These are phyloP conservation scores for Dryomyza anilis DNA, from an alignment of 2,888 invertebrate genomes.

Conservation along the genomic window DNA sequence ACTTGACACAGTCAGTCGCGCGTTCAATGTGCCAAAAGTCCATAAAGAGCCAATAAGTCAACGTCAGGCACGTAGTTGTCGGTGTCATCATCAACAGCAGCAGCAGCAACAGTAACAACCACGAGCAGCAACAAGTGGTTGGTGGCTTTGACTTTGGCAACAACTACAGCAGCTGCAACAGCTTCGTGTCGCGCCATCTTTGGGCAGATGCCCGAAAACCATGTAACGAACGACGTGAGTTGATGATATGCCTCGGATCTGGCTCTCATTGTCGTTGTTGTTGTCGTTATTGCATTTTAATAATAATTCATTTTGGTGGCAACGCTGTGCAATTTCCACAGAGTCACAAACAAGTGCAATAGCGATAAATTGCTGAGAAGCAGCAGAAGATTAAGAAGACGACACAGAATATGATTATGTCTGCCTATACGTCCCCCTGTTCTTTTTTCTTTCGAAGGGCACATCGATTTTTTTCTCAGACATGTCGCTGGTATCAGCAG, in stretches of 20 bases:
- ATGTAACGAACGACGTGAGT: constrained; percentile 15
- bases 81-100: background rate
- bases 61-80: background rate
- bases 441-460: background rate
- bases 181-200: constrained; percentile 18
- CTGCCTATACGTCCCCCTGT: too few relatives aligned
- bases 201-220: background rate
- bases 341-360: constrained; percentile 15
- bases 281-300: background rate
- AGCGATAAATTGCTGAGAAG: constrained; percentile 7
- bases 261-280: background rate
- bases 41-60: too few relatives aligned
- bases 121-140: background rate
- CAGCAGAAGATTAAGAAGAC: constrained; percentile 12
- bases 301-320: constrained; percentile 14
- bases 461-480: background rate
- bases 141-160: background rate
- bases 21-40: too few relatives aligned
- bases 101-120: background rate
- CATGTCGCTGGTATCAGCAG: background rate
- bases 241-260: background rate
- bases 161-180: background rate
- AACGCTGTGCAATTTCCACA: background rate
- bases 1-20: too few relatives aligned
- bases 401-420: too few relatives aligned